Conservation (phyloP, 2,888 invertebrate species). For the Acanthosepion pharaonis region DNA sequence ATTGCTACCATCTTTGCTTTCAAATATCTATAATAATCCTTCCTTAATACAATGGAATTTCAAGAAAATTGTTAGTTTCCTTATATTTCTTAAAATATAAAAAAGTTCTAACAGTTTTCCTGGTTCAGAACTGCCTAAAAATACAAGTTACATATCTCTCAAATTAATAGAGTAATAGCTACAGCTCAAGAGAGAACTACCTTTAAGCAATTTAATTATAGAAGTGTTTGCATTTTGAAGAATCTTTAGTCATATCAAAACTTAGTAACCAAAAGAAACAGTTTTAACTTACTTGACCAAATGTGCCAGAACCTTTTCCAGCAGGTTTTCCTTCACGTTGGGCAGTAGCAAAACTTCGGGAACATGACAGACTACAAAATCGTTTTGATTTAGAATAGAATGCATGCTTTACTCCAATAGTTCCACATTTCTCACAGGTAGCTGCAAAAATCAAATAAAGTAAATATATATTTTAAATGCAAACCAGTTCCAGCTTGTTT, state of each 20-base stretch:
- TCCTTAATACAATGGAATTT: too few species aligned
- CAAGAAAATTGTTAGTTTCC: too few species aligned
- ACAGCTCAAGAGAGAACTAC: neutral
- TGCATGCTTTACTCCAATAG: slow-evolving; percentile 88
- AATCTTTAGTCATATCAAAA: neutral
- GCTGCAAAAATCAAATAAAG: slow-evolving; percentile 76
- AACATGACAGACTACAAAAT: slow-evolving; percentile 88
- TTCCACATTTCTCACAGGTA: slow-evolving; percentile 88
- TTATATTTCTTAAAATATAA: too few species aligned
- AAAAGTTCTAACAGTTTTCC: too few species aligned
- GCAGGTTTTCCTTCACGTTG: slow-evolving; percentile 62
- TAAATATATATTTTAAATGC: neutral
- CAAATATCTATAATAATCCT: neutral
- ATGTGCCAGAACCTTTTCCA: neutral
- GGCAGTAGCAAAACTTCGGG: slow-evolving; percentile 76
- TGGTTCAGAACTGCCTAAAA: too few species aligned
- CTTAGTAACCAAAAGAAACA: neutral
- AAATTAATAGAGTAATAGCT: neutral
- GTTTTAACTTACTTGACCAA: slow-evolving; percentile 5
- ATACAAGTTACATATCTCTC: neutral
- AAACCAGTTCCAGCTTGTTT: too few species aligned
- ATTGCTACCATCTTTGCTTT: neutral
- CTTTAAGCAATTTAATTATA: neutral
- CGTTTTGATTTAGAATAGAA: slow-evolving; percentile 88
- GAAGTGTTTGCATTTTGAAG: neutral